Percentiles rank a stretch among this genome's conserved stretches.
These are phyloP conservation scores for Hemibagrus wyckioides DNA, from an alignment of 2,113 vertebrate genomes.

Conservation along the genomic window DNA sequence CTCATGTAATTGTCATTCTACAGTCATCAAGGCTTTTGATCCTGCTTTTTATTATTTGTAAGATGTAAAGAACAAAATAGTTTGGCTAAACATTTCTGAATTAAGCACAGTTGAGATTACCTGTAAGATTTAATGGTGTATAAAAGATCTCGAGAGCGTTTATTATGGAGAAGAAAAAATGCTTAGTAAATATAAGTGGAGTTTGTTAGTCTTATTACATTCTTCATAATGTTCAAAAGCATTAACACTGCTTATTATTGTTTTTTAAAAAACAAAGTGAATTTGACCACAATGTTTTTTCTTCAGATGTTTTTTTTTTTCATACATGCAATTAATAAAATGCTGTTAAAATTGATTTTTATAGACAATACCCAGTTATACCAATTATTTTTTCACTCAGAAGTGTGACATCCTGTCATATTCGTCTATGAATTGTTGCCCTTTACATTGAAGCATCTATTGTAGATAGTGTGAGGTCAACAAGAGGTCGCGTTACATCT, in stretches of 20 bases:
- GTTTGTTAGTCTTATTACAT: not conserved
- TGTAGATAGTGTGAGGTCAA: conserved; percentile 39
- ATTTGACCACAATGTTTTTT: not conserved
- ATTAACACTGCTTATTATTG: not conserved
- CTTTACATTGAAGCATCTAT: conserved; percentile 46
- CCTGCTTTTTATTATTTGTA: conserved; percentile 37
- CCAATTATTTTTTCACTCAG: not conserved
- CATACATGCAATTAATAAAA: conserved; percentile 38
- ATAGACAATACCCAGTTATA: not conserved
- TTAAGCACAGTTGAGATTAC: not conserved
- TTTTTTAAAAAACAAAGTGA: not conserved
- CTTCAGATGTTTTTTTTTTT: conserved; percentile 23
- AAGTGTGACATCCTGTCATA: conserved; percentile 13
- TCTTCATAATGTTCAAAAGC: not conserved
- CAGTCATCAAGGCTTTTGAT: conserved; percentile 36
- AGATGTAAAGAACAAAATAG: conserved; percentile 50
- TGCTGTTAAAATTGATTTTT: not conserved
- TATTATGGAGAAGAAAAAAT: conserved; percentile 4
- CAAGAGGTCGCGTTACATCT: conserved; percentile 40
- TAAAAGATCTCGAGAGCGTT: not conserved
- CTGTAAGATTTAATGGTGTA: not conserved
- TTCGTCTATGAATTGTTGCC: conserved; percentile 48
- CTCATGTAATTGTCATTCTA: conserved; percentile 29
- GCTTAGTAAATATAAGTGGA: not conserved
- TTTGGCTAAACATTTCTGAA: conserved; percentile 37